Evolutionary conservation across 2,797 vertebrate genomes (phyloP).

Genomic region (Brotula barbata): DNA sequence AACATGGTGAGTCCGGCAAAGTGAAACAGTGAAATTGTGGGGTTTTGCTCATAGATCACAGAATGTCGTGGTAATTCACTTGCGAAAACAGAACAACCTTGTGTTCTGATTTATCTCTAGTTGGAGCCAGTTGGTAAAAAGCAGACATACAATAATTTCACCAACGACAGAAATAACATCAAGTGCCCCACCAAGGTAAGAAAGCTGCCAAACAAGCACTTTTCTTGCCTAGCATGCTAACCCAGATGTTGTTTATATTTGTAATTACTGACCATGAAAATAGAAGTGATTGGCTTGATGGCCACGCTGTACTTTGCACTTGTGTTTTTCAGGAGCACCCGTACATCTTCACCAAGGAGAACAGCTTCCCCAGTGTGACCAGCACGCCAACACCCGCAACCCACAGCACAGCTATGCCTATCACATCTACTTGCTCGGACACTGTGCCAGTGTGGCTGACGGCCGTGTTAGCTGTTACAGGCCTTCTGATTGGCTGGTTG

Average conservation of each 20-base stretch:
- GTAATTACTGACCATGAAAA: not conserved
- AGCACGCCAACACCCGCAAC: slow-evolving; percentile 22
- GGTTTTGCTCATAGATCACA: slow-evolving; percentile 7
- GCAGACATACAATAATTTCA: slow-evolving; percentile 87
- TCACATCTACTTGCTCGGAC: slow-evolving; percentile 18
- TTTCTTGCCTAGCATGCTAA: not conserved
- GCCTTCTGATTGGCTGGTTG: slow-evolving; percentile 75
- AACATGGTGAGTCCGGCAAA: slow-evolving; percentile 85
- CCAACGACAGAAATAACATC: slow-evolving; percentile 79
- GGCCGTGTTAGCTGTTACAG: slow-evolving; percentile 72
- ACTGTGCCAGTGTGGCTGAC: slow-evolving; percentile 78
- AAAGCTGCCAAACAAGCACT: slow-evolving; percentile 5
- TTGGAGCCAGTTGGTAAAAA: slow-evolving; percentile 89
- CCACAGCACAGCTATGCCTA: slow-evolving; percentile 7
- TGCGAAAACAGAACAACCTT: slow-evolving; percentile 9
- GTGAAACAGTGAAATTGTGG: slow-evolving; percentile 6
- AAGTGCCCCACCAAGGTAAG: slow-evolving; percentile 85
- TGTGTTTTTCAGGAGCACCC: slow-evolving; percentile 82
- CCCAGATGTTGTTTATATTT: slow-evolving; percentile 11
- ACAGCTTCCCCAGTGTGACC: slow-evolving; percentile 67
- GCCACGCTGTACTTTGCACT: not conserved
- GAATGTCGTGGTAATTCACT: slow-evolving; percentile 4
- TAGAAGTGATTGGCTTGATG: slow-evolving; percentile 8
- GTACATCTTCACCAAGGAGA: slow-evolving; percentile 84
- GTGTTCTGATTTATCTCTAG: slow-evolving; percentile 69